Evolutionary conservation across 2,113 vertebrate genomes (phyloP), one percentile per base, ranked within the genome.

Genomic region (Circaetus gallicus): DNA sequence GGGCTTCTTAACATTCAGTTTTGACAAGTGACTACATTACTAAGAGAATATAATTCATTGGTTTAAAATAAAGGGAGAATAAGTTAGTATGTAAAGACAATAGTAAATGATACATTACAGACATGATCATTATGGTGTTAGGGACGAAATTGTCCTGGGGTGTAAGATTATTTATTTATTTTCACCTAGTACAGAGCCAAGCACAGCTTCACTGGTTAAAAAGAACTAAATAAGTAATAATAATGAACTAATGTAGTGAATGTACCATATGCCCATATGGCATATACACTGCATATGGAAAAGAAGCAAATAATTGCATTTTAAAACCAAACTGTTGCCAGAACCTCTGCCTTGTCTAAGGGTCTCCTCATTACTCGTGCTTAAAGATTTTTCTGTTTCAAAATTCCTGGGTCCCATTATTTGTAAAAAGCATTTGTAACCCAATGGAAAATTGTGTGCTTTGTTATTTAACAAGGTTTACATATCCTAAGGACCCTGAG

Each of bases 11-110:
- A 91, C 81, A 85, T 94, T 90, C 91, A 28, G 22, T 84, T 95
- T 93, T 94, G 94, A 94, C 89, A 95, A 65, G 53, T 85, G 94
- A 89, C 96, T 92, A 96, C 85, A 94, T 92, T 95, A 82, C 36
- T 79, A n/a, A 25, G 40, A 85, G 56, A 91, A 69, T 82, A 72
- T 79, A 94, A 91, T 72, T 95, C 78, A 72, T 62, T 94, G 73
- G 25, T 89, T 95, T 94, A 95, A 82, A 50, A 73, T 65, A 79
- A 90, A 73, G 32, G 20, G 10, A 69, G 72, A 95, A 76, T 40
- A 83, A 70, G 72, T 50, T 66, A 43, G n/a, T 36, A 59, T 43
- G 28, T 38, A 84, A 94, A 84, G 82, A 65, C 59, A 74, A 45
- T 56, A 74, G 50, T 70, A 92, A 95, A 74, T 58, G 55, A 70